Conservation (phyloP, 2,888 invertebrate species). For the Mystacides longicornis region DNA sequence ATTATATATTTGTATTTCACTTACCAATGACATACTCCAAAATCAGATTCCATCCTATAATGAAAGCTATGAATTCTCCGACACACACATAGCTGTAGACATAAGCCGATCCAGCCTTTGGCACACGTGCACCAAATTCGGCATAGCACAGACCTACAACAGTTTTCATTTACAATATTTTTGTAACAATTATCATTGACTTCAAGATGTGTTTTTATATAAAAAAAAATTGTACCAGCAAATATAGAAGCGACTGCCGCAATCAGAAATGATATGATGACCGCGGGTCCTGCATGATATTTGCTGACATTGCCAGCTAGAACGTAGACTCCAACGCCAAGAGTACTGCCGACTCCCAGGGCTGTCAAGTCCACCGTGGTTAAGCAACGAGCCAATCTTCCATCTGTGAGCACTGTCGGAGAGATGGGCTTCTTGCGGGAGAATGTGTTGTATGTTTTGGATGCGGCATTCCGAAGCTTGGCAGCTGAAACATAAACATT, state of each 20-base stretch:
- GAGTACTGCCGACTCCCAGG: conserved; percentile 72
- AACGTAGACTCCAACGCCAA: conserved; percentile 89
- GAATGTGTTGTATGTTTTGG: conserved; percentile 35
- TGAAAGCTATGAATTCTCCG: conserved; percentile 84
- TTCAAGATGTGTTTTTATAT: background rate
- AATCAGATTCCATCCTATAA: conserved; percentile 91
- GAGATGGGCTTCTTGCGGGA: conserved; percentile 37
- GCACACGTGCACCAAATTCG: conserved; percentile 84
- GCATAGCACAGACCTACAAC: conserved; percentile 75
- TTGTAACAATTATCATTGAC: no score
- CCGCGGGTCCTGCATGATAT: conserved; percentile 76
- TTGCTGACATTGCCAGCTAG: conserved; percentile 79
- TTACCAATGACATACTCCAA: conserved; percentile 80
- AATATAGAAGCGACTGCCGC: conserved; percentile 87
- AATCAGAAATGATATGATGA: conserved; percentile 78
- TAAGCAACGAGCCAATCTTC: conserved; percentile 61
- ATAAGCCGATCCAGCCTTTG: conserved; percentile 87
- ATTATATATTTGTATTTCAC: conserved; percentile 17
- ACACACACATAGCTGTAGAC: conserved; percentile 90
- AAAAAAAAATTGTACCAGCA: conserved; percentile 53
- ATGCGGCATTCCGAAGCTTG: conserved; percentile 14
- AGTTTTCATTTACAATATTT: background rate
- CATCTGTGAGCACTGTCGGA: conserved; percentile 35
- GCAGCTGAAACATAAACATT: conserved; percentile 10
- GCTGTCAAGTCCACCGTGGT: conserved; percentile 77